Evolutionary conservation across 2,888 invertebrate species (phyloP).

Genomic region (Nomada fucata): DNA sequence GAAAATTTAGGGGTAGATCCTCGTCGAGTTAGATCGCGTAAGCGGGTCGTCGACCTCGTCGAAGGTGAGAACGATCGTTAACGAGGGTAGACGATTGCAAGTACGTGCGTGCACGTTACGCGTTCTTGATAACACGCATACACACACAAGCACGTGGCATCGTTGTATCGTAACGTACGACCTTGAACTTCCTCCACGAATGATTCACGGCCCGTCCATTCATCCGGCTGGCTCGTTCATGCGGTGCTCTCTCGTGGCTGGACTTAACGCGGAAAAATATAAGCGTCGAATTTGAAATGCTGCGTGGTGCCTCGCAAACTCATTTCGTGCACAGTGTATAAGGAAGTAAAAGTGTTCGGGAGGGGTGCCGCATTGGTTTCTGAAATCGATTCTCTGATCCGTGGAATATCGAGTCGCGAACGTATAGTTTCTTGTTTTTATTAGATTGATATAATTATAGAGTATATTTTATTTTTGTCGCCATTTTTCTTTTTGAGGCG

Average conservation of each 20-base stretch:
- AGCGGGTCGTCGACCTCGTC: background rate
- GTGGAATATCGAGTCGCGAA: no score
- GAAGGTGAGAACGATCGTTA: background rate
- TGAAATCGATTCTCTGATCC: background rate
- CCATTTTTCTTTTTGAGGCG: no score
- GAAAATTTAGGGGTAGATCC: background rate
- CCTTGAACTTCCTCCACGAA: constrained; percentile 74
- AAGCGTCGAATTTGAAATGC: background rate
- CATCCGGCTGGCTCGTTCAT: constrained; percentile 64
- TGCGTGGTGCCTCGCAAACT: background rate
- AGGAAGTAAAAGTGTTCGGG: background rate
- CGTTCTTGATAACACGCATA: constrained; percentile 65
- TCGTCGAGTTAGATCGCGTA: background rate
- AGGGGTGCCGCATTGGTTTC: background rate
- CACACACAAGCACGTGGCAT: constrained; percentile 54
- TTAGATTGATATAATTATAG: no score
- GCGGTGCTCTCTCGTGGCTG: constrained; percentile 30
- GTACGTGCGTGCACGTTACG: constrained; percentile 51
- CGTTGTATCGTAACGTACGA: constrained; percentile 65
- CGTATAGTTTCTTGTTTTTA: no score
- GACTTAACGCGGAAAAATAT: constrained; percentile 26
- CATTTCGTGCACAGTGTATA: background rate
- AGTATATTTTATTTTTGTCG: no score
- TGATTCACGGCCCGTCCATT: constrained; percentile 73
- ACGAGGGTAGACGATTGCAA: constrained; percentile 21